phyloP scores from a whole-genome alignment of 2,888 invertebrate genomes.

The Chrysomela aeneicollis region DNA sequence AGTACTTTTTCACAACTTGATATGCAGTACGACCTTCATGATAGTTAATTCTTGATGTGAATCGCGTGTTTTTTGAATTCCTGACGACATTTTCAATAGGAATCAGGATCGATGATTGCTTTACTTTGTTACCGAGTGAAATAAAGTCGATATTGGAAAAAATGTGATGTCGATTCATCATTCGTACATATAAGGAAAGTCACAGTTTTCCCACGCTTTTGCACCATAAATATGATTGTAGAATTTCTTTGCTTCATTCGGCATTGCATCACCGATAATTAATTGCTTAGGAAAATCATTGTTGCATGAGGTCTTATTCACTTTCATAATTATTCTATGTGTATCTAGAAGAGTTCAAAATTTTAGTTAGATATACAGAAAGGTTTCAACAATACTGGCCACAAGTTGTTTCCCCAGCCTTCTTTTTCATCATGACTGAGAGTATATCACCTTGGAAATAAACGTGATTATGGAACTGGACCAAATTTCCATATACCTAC shows the following conservation, averaged over 20 bases:
- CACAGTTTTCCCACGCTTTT: conserved; percentile 2
- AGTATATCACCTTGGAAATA: too few relatives aligned
- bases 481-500: conserved; percentile 13
- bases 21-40: background rate
- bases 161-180: background rate
- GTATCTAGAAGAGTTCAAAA: too few relatives aligned
- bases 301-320: background rate
- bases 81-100: background rate
- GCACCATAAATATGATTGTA: background rate
- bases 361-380: too few relatives aligned
- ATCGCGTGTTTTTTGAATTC: background rate
- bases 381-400: too few relatives aligned
- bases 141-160: background rate
- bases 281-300: background rate
- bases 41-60: background rate
- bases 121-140: background rate
- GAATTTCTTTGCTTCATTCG: background rate
- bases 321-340: too few relatives aligned
- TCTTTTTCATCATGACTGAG: too few relatives aligned
- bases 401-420: too few relatives aligned
- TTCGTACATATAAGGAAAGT: background rate
- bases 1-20: too few relatives aligned
- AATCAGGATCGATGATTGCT: background rate
- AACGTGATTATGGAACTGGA: background rate
- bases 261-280: background rate